Conservation (phyloP, 2,888 invertebrate genomes). For the Leptopilina drosophilae region DNA sequence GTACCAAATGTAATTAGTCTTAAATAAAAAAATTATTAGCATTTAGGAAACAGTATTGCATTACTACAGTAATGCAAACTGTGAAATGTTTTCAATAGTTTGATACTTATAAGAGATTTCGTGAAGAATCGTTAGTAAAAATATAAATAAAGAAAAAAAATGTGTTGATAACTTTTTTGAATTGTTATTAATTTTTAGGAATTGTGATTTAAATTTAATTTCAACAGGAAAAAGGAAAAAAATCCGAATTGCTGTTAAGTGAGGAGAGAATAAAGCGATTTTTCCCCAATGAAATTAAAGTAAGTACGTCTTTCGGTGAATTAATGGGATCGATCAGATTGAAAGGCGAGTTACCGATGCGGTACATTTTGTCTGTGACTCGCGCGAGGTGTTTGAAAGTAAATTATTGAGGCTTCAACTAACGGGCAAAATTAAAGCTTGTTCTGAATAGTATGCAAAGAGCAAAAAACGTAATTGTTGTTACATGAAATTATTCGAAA, state of each 20-base stretch:
- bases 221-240: background rate
- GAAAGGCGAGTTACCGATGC: constrained; percentile 4
- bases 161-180: too few relatives aligned
- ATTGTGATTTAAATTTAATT: background rate
- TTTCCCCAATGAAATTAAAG: background rate
- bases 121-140: background rate
- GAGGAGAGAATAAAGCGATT: background rate
- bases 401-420: constrained; percentile 18
- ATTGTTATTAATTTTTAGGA: too few relatives aligned
- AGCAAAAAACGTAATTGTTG: background rate
- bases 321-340: constrained; percentile 9
- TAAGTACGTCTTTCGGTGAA: background rate
- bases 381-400: constrained; percentile 19
- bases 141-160: too few relatives aligned
- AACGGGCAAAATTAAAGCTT: constrained; percentile 15
- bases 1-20: too few relatives aligned
- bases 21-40: too few relatives aligned
- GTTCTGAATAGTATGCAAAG: constrained; percentile 1
- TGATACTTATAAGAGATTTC: too few relatives aligned
- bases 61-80: too few relatives aligned
- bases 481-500: constrained; percentile 7
- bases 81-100: too few relatives aligned
- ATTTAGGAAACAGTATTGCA: too few relatives aligned
- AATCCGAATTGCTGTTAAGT: background rate
- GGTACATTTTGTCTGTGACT: constrained; percentile 12